Evolutionary conservation across 2,113 vertebrate species (phyloP).

Genomic region (Alligator sinensis): DNA sequence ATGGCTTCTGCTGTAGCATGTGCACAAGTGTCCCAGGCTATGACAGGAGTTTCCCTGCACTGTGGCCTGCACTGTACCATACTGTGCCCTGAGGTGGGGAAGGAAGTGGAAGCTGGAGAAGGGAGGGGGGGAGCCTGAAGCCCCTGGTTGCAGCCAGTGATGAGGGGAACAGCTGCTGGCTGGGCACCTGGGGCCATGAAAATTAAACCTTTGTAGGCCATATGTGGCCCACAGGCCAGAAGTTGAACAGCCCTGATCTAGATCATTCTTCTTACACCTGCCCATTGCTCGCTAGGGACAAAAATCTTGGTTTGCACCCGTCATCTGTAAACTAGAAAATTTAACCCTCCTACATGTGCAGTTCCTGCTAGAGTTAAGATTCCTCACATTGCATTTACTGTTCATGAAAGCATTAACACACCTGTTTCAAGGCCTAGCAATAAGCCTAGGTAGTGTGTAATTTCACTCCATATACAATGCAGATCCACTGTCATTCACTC

Average conservation of each 20-base stretch:
- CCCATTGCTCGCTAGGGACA: background rate
- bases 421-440: background rate
- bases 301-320: background rate
- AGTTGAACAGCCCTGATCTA: background rate
- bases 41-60: too few relatives aligned
- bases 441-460: background rate
- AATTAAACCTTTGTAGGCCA: too few relatives aligned
- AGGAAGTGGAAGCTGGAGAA: too few relatives aligned
- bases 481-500: background rate
- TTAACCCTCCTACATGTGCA: background rate
- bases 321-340: background rate
- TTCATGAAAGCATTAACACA: background rate
- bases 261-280: background rate
- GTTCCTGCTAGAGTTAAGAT: background rate
- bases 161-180: too few relatives aligned
- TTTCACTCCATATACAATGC: background rate
- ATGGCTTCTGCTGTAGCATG: too few relatives aligned
- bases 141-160: too few relatives aligned
- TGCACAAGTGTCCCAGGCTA: too few relatives aligned
- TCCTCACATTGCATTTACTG: accelerated
- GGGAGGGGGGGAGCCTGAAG: too few relatives aligned
- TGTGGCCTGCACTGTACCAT: too few relatives aligned
- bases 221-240: too few relatives aligned
- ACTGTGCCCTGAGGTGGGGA: too few relatives aligned
- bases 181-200: too few relatives aligned